Base-by-base conservation (phyloP, 2,113 vertebrate genomes). In the Cyprinodon brontotheroides region DNA sequence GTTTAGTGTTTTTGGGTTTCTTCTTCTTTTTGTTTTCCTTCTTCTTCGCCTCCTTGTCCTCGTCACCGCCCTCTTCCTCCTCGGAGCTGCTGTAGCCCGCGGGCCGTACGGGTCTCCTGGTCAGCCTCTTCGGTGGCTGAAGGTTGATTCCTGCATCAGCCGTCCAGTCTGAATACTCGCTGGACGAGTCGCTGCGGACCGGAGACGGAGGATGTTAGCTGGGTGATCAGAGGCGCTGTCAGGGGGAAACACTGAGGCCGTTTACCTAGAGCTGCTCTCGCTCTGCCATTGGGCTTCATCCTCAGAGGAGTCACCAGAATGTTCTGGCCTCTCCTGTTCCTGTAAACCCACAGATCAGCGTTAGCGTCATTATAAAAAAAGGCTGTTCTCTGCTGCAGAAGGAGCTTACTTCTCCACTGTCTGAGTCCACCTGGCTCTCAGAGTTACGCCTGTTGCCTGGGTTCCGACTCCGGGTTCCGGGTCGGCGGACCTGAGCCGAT, bases 131-230 rank as follows among this genome's bases (percentile, higher is more conserved):
- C 0, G 97, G 98, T 4, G 98, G 97, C 78, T 99, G 98, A 40
- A 99, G 96, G 93, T 99, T 99, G 87, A 99, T 99, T 10, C 97
- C 98, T 14, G 97, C 98, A 84, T 99, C 97, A 39, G 97, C 97
- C 17, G 96, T 99, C 98, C 98, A 99, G 88, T 99, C 98, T 0
- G 98, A 99, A 91, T 99, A 99, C 72, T 99, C 98, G 86, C 98
- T 99, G 61, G 98, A 98, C 10, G 97, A 97, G 90, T 97, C 96
- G 63, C 97, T 99, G 77, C 66, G 57, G 39, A 75, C 48, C 3
- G 63, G 22, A 53, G 20, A 4, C 3, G 7, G 29, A 41, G 3
- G n/a, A 10, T 36, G 45, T 74, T 37, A 74, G 45, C 1, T 20
- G n/a, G 11, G 8, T 12, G 15, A 72, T 11, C 0, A 0, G 45